phyloP scores from a whole-genome alignment of 2,888 invertebrate genomes.

The Branchipolynoe longqiensis region DNA sequence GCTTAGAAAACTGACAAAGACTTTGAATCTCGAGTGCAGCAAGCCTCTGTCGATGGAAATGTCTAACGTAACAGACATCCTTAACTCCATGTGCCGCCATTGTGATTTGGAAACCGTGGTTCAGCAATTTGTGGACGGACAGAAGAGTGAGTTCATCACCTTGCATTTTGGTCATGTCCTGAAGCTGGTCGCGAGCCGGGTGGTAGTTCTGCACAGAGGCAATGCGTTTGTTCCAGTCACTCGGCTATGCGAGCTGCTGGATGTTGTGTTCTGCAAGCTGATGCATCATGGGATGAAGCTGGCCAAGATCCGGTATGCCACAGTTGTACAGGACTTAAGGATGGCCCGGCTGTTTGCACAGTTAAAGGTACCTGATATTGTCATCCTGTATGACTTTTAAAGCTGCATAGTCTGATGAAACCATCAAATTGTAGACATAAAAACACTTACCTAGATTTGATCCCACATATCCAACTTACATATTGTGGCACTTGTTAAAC shows the following conservation, averaged over 20 bases:
- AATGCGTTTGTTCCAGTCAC: constrained; percentile 84
- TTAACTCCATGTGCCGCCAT: constrained; percentile 6
- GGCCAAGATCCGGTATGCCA: constrained; percentile 57
- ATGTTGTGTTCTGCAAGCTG: constrained; percentile 68
- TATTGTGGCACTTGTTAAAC: too few relatives aligned
- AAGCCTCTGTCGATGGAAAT: background rate
- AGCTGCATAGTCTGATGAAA: too few relatives aligned
- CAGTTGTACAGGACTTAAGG: constrained; percentile 66
- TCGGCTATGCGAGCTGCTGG: constrained; percentile 70
- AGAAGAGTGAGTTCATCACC: constrained; percentile 75
- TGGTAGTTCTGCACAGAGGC: constrained; percentile 84
- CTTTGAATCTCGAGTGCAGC: background rate
- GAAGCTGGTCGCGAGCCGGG: constrained; percentile 83
- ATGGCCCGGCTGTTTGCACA: constrained; percentile 62
- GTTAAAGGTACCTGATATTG: constrained; percentile 69
- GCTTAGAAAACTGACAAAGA: background rate
- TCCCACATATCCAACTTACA: too few relatives aligned
- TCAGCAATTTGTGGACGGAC: constrained; percentile 68
- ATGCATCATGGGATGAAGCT: constrained; percentile 65
- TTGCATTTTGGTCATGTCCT: constrained; percentile 85
- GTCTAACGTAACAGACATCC: background rate
- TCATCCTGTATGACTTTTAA: too few relatives aligned
- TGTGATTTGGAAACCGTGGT: constrained; percentile 68
- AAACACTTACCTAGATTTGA: too few relatives aligned
- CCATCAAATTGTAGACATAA: too few relatives aligned